Percentiles rank a stretch among this genome's conserved stretches.
phyloP scores from a whole-genome alignment of 2,888 invertebrate species.

The Synergus gifuensis region DNA sequence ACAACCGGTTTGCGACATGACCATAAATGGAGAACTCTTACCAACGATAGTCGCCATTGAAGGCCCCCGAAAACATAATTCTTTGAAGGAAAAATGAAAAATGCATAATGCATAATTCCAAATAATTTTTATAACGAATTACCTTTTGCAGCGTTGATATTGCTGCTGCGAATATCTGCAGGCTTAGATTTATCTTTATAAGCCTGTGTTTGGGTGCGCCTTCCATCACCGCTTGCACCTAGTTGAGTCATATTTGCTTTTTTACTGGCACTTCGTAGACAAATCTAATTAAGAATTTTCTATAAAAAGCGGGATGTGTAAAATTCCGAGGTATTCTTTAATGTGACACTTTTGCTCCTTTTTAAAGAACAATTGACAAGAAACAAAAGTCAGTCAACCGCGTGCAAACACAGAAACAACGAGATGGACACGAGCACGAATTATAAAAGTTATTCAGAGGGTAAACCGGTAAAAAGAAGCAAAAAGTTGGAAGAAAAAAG shows the following conservation, averaged over 20 bases:
- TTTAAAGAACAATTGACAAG: neutral
- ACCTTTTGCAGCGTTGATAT: conserved; percentile 99
- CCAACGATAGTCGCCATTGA: neutral
- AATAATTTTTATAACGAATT: conserved; percentile 61
- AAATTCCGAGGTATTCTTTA: conserved; percentile 24
- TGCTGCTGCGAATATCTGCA: conserved; percentile 94
- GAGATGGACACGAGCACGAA: conserved; percentile 2
- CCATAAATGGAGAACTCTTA: conserved; percentile 63
- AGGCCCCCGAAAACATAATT: neutral
- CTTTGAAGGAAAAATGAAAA: neutral
- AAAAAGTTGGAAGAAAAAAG: neutral
- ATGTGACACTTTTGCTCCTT: conserved; percentile 22
- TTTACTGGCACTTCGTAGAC: conserved; percentile 31
- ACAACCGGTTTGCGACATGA: conserved; percentile 48
- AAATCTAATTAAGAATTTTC: conserved; percentile 14
- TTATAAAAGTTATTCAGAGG: neutral
- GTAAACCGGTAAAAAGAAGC: neutral
- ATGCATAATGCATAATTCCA: neutral
- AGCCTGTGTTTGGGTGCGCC: conserved; percentile 79
- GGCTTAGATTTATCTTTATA: conserved; percentile 97
- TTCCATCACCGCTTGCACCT: conserved; percentile 78
- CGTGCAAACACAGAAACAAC: conserved; percentile 33
- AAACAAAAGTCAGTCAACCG: conserved; percentile 13
- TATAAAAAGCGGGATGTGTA: conserved; percentile 12
- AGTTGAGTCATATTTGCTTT: conserved; percentile 57